Evolutionary conservation across 2,888 invertebrate genomes (phyloP).

Genomic region (Eulithis testata): DNA sequence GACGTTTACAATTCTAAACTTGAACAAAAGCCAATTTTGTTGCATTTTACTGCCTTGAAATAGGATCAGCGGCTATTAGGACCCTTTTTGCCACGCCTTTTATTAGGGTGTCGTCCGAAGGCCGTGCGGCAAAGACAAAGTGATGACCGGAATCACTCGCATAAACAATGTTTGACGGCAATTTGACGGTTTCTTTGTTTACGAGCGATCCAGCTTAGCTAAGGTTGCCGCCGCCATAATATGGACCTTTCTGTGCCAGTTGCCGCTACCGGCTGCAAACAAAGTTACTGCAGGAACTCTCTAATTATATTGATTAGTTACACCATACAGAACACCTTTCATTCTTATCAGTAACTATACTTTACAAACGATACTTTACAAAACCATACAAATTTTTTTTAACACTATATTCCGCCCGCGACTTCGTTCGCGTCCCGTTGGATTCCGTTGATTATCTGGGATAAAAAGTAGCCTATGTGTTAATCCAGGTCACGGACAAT

Average conservation of each 20-base stretch:
- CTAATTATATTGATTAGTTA: too few species aligned
- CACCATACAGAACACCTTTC: too few species aligned
- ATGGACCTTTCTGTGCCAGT: neutral
- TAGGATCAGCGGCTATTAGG: conserved; percentile 81
- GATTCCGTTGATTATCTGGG: too few species aligned
- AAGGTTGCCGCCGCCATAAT: conserved; percentile 21
- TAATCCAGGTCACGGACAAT: too few species aligned
- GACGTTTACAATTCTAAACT: conserved; percentile 69
- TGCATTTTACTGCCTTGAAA: conserved; percentile 82
- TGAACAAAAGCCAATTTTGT: conserved; percentile 83
- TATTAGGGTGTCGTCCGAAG: conserved; percentile 83
- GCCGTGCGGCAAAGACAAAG: conserved; percentile 81
- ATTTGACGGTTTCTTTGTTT: conserved; percentile 78
- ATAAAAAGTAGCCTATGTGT: too few species aligned
- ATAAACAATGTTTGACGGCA: conserved; percentile 81
- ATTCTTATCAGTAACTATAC: neutral
- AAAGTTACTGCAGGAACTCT: neutral
- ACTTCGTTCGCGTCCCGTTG: too few species aligned
- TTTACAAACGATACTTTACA: too few species aligned
- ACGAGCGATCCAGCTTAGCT: conserved; percentile 52
- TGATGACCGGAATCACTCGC: conserved; percentile 74
- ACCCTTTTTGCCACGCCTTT: conserved; percentile 81
- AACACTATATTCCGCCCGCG: too few species aligned
- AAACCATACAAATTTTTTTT: too few species aligned
- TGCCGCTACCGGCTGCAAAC: conserved; percentile 23